Evolutionary conservation across 2,797 vertebrate genomes (phyloP).

Genomic region (Pangasius djambal): DNA sequence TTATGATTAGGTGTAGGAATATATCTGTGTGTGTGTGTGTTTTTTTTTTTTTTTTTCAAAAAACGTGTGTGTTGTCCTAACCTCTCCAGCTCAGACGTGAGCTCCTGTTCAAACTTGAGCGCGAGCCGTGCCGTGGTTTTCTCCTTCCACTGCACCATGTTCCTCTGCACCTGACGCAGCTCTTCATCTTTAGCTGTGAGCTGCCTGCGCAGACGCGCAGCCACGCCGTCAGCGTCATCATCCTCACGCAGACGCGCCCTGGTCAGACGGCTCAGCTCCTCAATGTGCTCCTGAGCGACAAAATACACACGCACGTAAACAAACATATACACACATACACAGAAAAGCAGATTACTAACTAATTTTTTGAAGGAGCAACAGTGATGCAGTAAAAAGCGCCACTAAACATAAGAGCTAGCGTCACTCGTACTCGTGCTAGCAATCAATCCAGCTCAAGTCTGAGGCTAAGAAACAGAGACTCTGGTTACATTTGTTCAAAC

Average conservation of each 20-base stretch:
- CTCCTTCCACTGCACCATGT: slow-evolving; percentile 75
- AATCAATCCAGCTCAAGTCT: neutral
- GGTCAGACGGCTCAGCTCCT: slow-evolving; percentile 74
- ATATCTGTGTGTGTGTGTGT: neutral
- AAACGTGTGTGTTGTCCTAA: slow-evolving; percentile 44
- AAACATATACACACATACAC: too few relatives aligned
- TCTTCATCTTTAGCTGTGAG: slow-evolving; percentile 73
- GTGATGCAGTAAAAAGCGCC: neutral
- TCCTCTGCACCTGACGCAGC: slow-evolving; percentile 72
- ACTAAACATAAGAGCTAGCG: neutral
- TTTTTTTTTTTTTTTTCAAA: too few relatives aligned
- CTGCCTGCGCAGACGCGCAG: slow-evolving; percentile 67
- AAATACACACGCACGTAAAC: neutral
- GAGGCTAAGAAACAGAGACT: neutral
- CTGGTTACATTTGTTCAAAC: neutral
- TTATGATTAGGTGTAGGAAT: neutral
- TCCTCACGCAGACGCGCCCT: slow-evolving; percentile 57
- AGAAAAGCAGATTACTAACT: neutral
- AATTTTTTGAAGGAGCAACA: neutral
- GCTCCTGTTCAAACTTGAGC: slow-evolving; percentile 72
- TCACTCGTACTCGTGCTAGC: too few relatives aligned
- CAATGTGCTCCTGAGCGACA: slow-evolving; percentile 74
- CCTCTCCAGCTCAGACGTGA: slow-evolving; percentile 75
- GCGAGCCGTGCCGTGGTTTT: slow-evolving; percentile 70
- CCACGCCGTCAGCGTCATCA: slow-evolving; percentile 50